Evolutionary conservation across 35 echinoderm and acorn worm species (phyloP), one percentile per base, ranked within the genome.

Genomic region (Diadema setosum): DNA sequence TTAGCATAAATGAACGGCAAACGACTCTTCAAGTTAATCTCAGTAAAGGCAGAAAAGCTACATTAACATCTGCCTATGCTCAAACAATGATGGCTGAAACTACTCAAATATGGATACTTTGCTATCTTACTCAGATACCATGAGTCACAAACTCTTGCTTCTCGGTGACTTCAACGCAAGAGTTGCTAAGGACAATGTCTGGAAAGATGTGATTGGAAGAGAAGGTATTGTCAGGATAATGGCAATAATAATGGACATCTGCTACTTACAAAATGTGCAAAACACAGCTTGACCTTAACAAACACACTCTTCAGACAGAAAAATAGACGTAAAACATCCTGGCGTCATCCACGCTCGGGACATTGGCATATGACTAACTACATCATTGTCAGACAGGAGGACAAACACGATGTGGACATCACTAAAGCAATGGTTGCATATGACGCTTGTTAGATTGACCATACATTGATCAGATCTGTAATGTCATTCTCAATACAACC

Each of bases 331-430:
- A 89, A 82, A 46, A 63, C 75, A 23, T 49, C 69, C 8, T 81
- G 70, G 86, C 41, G 61, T 15, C 85, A 75, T 50, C 65, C 73
- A 31, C 24, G 86, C 16, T 89, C 87, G 3, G 70, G 75, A 64
- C 45, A 89, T 15, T 89, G 87, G 87, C 46, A 89, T 63, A 34
- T 82, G 75, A 89, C 82, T 0, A 58, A 80, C 45, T 88, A 57
- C 65, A 25, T 81, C 15, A 89, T 63, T 59, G 49, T 78, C 55
- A 39, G 70, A 29, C 5, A 80, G 50, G 15, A 56, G 14, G 70
- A 78, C 63, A 41, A 27, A 45, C 61, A 33, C 4, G 65, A 61
- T 61, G 58, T 16, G 12, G 8, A 61, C 58, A 2, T 61, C 58
- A 61, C 58, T 25, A 61, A 23, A 61, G 58, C 58, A 61, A 61